Percentiles rank a stretch among this genome's conserved stretches.
These are phyloP conservation scores for Indicator indicator DNA, from an alignment of 2,113 vertebrate species.

Conservation along the genomic window DNA sequence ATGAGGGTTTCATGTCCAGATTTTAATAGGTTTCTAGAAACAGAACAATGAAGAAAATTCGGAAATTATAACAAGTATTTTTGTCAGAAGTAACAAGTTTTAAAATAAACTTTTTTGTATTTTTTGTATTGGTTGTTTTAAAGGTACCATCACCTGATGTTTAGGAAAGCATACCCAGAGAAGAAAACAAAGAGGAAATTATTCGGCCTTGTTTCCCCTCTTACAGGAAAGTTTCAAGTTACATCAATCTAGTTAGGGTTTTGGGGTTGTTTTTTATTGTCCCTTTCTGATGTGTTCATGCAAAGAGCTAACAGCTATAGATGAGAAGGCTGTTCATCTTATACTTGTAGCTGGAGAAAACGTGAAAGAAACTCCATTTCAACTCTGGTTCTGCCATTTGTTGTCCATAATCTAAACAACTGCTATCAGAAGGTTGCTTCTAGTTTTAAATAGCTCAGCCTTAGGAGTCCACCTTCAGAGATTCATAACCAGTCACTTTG, in stretches of 20 bases:
- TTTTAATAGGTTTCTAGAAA: background rate
- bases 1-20: background rate
- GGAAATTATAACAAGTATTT: background rate
- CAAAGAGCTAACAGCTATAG: background rate
- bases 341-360: background rate
- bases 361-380: background rate
- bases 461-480: background rate
- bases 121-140: background rate
- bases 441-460: background rate
- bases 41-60: background rate
- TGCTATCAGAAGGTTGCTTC: background rate
- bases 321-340: background rate
- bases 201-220: background rate
- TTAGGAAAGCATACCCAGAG: background rate
- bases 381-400: background rate
- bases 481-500: background rate
- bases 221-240: background rate
- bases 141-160: background rate
- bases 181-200: background rate
- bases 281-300: background rate
- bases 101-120: background rate
- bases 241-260: background rate
- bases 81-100: background rate
- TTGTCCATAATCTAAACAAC: background rate
- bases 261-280: background rate